Base-by-base conservation (phyloP, 2,888 invertebrate species). In the Pristionchus japonicus region DNA sequence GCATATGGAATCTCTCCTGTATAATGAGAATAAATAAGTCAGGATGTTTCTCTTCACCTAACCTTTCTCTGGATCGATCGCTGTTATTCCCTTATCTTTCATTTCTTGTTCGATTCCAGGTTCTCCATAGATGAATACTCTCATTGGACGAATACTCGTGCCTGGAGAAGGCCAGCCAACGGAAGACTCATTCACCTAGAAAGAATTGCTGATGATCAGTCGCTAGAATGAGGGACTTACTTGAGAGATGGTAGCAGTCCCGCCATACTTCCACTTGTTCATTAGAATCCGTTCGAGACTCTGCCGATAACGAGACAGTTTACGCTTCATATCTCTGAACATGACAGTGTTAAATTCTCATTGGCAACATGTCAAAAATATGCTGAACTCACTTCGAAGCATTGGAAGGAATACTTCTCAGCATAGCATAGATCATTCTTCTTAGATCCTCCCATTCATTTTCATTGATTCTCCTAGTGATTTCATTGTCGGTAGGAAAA, bases 101-200 rank as follows among this genome's bases (percentile, higher is more conserved):
- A 82, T 43, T 34, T 52, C 82, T 15, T 52, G 23, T 34, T 82
- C 61, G 40, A 64, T n/a, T 57, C 43, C 37, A 17, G 85, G 85
- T 27, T 85, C 85, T 85, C 61, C 85, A 27, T 85, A 85, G 57
- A 85, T 61, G 31, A 64, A 85, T 23, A 85, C 11, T 20, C 85
- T 37, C 15, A 52, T 23, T n/a, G 85, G 64, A 34, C 64, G 85
- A 17, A 64, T 43, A 40, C 40, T 85, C 34, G 57, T 47, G 40
- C 40, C 85, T 13, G 34, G 34, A n/a, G 52, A 40, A 34, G 85
- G 85, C 52, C 31, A 85, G 20, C 85, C 85, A 34, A 85, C 43
- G 31, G 85, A 27, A 27, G 61, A 85, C 11, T n/a, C 17, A 20
- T 85, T 85, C n/a, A 85, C 4, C 85, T 85, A 27, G 2, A n/a